Evolutionary conservation across 1,140 invertebrate genomes (phyloP), one percentile per base, ranked within the genome.

Genomic region (Ostrea edulis): DNA sequence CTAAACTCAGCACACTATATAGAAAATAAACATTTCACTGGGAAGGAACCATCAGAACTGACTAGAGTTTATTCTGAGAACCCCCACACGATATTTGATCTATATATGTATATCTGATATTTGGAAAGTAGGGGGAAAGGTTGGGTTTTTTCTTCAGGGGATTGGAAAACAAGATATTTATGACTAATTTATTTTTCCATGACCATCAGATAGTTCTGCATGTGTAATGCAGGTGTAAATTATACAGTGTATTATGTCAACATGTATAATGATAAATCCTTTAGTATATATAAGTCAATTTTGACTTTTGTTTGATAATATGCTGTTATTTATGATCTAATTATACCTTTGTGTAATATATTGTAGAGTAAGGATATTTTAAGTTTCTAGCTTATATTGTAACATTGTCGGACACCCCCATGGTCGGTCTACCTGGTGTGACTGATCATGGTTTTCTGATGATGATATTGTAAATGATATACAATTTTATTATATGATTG

Each of bases 211-310:
- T 29, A 22, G 25, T 35, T 77, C 11, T 71, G 7, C 29, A 25
- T 77, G 68, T 77, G n/a, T 62, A 29, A 77, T 77, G 35, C 68
- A 77, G 25, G 35, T 77, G 68, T 77, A 29, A 77, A 77, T n/a
- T n/a, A n/a, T 77, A 14, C 29, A 35, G 22, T 14, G 35, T 77
- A 35, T 35, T 25, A 29, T n/a, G n/a, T 44, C 35, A 44, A 44
- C 68, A 77, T 17, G 68, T 29, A 77, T n/a, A n/a, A n/a, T 77
- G 68, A 77, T 77, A 29, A 29, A 35, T 22, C 12, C 8, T 77
- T 77, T 77, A 77, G 29, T 77, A 77, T 77, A 14, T 77, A 77
- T 77, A 62, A n/a, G 35, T 44, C 35, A 44, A 44, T 44, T 44
- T 44, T 44, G 35, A 44, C 35, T 5, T 44, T 1, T 5, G 5